A percentile compares a stretch with the other conserved stretches of the same genome.
These are phyloP conservation scores for Teinopalpus imperialis DNA, from an alignment of 2,888 invertebrate genomes.

Conservation along the genomic window DNA sequence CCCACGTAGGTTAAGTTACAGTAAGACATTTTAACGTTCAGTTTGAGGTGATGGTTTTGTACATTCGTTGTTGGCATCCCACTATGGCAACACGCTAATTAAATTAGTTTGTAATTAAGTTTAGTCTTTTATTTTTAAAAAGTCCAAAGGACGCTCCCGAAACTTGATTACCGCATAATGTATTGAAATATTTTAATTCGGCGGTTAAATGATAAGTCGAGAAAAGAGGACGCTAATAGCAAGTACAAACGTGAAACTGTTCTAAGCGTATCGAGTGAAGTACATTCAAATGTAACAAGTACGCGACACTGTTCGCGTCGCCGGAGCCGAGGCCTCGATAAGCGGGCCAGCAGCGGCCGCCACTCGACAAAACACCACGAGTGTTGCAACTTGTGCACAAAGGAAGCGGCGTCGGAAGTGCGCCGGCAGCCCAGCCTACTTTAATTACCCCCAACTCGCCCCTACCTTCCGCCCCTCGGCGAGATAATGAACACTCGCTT, in stretches of 20 bases:
- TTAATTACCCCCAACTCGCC: conserved; percentile 32
- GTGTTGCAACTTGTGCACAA: conserved; percentile 17
- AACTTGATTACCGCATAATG: no score
- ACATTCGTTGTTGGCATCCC: no score
- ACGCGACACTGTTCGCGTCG: conserved; percentile 19
- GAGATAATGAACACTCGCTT: conserved; percentile 36
- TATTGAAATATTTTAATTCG: no score
- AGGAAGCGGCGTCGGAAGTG: conserved; percentile 34
- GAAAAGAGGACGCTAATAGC: background rate
- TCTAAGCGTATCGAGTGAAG: background rate
- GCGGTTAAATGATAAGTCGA: no score
- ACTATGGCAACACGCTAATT: no score
- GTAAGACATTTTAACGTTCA: no score
- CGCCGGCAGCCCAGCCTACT: conserved; percentile 30
- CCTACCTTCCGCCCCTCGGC: conserved; percentile 14
- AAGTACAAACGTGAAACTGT: background rate
- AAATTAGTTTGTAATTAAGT: no score
- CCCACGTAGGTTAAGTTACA: no score
- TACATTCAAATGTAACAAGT: background rate
- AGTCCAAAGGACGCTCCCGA: no score
- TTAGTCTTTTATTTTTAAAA: no score
- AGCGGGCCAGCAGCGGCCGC: background rate
- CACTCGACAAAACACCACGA: conserved; percentile 6
- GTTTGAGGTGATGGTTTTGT: no score
- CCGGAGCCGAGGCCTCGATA: no score